Evolutionary conservation across 2,888 invertebrate species (phyloP).

Genomic region (Pogonocherus hispidulus): DNA sequence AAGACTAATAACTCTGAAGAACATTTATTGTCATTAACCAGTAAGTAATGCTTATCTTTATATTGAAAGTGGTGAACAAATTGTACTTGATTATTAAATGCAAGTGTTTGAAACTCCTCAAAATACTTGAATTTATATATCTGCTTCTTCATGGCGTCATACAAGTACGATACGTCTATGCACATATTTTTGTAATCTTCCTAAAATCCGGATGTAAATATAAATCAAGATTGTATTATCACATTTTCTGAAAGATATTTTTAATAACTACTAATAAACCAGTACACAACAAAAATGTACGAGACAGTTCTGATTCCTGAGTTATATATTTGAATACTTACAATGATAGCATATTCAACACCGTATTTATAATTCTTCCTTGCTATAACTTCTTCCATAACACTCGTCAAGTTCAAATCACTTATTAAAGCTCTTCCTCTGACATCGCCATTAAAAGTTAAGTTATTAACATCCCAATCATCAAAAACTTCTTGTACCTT

Average conservation of each 20-base stretch:
- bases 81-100: slow-evolving; percentile 35
- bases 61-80: slow-evolving; percentile 51
- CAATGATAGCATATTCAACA: slow-evolving; percentile 57
- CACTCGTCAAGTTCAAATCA: slow-evolving; percentile 59
- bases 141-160: slow-evolving; percentile 62
- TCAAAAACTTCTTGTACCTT: slow-evolving; percentile 67
- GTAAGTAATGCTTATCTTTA: slow-evolving; percentile 62
- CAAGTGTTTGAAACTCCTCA: slow-evolving; percentile 64
- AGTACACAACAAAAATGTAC: too few relatives aligned
- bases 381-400: slow-evolving; percentile 57
- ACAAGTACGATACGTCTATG: slow-evolving; percentile 58
- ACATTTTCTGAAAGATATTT: too few relatives aligned
- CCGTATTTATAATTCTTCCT: slow-evolving; percentile 53
- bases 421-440: slow-evolving; percentile 55
- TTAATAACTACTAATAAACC: too few relatives aligned
- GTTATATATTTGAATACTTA: slow-evolving; percentile 47
- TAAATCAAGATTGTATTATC: too few relatives aligned
- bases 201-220: slow-evolving; percentile 59
- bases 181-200: slow-evolving; percentile 62
- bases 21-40: slow-evolving; percentile 68
- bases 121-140: slow-evolving; percentile 70
- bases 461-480: slow-evolving; percentile 68
- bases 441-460: slow-evolving; percentile 65
- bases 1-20: slow-evolving; percentile 68
- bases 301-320: too few relatives aligned